Base-by-base conservation (phyloP, 2,797 vertebrate species). In the Syndactyla subalaris region DNA sequence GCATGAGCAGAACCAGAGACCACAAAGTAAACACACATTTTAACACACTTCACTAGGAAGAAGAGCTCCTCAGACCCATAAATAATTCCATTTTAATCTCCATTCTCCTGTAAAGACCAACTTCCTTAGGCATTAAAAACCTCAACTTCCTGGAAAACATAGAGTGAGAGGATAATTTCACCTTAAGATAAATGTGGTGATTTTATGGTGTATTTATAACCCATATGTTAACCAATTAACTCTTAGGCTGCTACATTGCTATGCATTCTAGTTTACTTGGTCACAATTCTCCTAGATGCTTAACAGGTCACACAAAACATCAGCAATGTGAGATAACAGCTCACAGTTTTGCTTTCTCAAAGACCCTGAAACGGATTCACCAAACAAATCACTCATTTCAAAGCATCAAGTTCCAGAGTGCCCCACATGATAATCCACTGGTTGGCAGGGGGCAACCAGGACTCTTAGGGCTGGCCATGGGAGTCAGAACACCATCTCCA, bases 11-110 rank as follows among this genome's bases (percentile, higher is more conserved):
- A 93, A 86, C 9, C 63, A 84, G 59, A 93, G 38, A 81, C 55
- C 66, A 90, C 32, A n/a, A 92, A 95, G 71, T 86, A 90, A 94
- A 92, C 45, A 38, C 29, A 88, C 32, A 54, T 34, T 85, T 88
- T 61, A 70, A 76, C 94, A 76, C 29, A 76, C 22, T 84, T 80
- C 22, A 29, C 43, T 81, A 15, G 26, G 51, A 41, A 92, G 76
- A 63, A 70, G 15, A 77, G 46, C 52, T 66, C 22, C 30, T 91
- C 36, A 68, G 36, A 88, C 32, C 24, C 45, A 61, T 76, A 79
- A 86, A 86, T 70, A 81, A 78, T 67, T 82, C 10, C 49, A 24
- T 63, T 88, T 83, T 73, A 39, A 81, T 71, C 71, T 86, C 43
- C 30, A n/a, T 57, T 86, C 48, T 59, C 63, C 55, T 83, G 21